Base-by-base conservation (phyloP, 2,888 invertebrate genomes). In the Dynastes grantii region DNA sequence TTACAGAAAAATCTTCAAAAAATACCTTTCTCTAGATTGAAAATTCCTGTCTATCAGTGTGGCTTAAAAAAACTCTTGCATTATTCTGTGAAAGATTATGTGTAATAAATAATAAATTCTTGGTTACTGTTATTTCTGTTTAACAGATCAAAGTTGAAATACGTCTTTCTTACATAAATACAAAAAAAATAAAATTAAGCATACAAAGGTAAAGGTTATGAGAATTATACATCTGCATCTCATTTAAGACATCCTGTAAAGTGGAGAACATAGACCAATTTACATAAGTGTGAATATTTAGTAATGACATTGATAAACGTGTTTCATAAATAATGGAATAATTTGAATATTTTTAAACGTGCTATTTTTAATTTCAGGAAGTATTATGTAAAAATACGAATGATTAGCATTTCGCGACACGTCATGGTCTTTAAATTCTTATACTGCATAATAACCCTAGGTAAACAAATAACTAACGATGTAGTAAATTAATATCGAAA, bases 351-450 rank as follows among this genome's bases (percentile, higher is more conserved):
- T 73, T 73, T 73, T 73, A 40, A 16, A 8, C 22, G 32, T 6
- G 16, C 37, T 73, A 73, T 73, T 73, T 40, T 73, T 73, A 73
- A 40, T 40, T 73, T 73, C 58, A 73, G 73, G 73, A 73, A 58
- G 73, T 58, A 40, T 73, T 73, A 73, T 73, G 58, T 73, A 73
- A 58, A 73, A 32, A 73, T 58, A 70, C 3, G 9, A 40, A 73
- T 8, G 45, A 45, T 73, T 58, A 37, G 22, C 55, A 73, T 58
- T 58, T 73, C 9, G 22, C 16, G 58, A 73, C 51, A 58, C 58
- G 37, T 58, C 40, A 55, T 40, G 55, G n/a, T 61, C 9, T 71
- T 55, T 71, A 29, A 58, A 32, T 71, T 55, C 55, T 67, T 27
- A 16, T 11, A 11, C 27, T 58, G 55, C 37, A 37, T 71, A n/a